Conservation (phyloP, 1,140 invertebrate species). For the Littorina saxatilis region DNA sequence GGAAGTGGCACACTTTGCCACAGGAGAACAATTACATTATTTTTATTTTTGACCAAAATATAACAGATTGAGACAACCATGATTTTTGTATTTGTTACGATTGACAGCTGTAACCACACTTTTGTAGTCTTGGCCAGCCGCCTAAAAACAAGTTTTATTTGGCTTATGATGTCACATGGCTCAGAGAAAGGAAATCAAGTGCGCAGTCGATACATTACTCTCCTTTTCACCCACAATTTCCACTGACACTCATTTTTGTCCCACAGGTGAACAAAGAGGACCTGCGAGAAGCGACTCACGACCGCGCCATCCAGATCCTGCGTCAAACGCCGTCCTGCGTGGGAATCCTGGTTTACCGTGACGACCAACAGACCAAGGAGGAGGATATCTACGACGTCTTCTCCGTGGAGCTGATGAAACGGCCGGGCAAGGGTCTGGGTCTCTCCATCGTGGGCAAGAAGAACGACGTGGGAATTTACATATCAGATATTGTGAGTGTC, state of each 20-base stretch:
- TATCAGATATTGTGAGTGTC: conserved; percentile 92
- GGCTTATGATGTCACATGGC: no score
- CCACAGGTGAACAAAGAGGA: conserved; percentile 91
- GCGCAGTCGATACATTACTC: no score
- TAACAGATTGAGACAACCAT: no score
- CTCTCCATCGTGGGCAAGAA: conserved; percentile 92
- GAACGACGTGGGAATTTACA: conserved; percentile 91
- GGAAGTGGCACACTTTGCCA: no score
- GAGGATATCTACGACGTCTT: conserved; percentile 87
- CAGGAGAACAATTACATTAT: no score
- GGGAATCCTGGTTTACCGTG: conserved; percentile 91
- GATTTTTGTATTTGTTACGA: no score
- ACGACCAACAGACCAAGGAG: conserved; percentile 78
- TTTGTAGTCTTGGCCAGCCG: no score
- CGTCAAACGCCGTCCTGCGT: conserved; percentile 82
- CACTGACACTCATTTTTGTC: conserved; percentile 78
- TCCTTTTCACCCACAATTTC: no score
- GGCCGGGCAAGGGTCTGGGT: conserved; percentile 94
- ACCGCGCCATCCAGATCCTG: conserved; percentile 80
- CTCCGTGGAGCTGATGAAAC: conserved; percentile 93
- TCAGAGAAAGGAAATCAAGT: no score
- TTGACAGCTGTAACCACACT: no score
- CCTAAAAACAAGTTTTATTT: no score
- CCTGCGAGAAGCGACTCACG: conserved; percentile 93
- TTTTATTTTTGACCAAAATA: no score